A percentile compares a stretch with the other conserved stretches of the same genome.
Conservation (phyloP, 1,140 invertebrate genomes). For the Eufriesea mexicana region DNA sequence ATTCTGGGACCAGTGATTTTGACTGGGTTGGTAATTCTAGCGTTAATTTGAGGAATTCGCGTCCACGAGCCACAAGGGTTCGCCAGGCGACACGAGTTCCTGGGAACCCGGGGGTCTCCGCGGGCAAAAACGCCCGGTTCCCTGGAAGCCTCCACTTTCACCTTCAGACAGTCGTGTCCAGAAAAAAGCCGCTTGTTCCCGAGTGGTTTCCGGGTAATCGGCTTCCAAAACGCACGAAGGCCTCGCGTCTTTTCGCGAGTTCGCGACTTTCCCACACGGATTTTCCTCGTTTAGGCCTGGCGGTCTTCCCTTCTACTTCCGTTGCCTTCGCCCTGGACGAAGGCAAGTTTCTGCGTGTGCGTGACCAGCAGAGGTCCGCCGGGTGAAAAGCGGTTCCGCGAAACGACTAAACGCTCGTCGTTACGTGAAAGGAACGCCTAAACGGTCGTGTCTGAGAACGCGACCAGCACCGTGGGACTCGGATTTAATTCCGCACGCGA, state of each 20-base stretch:
- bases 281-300: not conserved
- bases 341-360: conserved; percentile 28
- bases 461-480: conserved; percentile 45
- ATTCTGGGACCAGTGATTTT: too few species aligned
- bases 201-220: not conserved
- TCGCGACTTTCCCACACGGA: conserved; percentile 7
- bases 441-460: conserved; percentile 55
- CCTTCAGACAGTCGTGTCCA: not conserved
- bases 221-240: not conserved
- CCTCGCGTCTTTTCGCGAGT: not conserved
- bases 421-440: conserved; percentile 52
- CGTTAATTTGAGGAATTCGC: not conserved
- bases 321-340: not conserved
- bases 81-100: not conserved
- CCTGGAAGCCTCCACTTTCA: conserved; percentile 33
- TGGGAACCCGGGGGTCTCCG: not conserved
- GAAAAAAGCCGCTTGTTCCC: not conserved
- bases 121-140: not conserved
- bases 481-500: conserved; percentile 53
- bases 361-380: conserved; percentile 29
- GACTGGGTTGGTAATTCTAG: too few species aligned
- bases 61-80: not conserved
- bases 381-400: conserved; percentile 49
- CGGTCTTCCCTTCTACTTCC: not conserved
- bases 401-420: conserved; percentile 48